Percentiles rank a stretch among this genome's conserved stretches.
Conservation (phyloP, 2,888 invertebrate genomes). For the Plusia festucae region DNA sequence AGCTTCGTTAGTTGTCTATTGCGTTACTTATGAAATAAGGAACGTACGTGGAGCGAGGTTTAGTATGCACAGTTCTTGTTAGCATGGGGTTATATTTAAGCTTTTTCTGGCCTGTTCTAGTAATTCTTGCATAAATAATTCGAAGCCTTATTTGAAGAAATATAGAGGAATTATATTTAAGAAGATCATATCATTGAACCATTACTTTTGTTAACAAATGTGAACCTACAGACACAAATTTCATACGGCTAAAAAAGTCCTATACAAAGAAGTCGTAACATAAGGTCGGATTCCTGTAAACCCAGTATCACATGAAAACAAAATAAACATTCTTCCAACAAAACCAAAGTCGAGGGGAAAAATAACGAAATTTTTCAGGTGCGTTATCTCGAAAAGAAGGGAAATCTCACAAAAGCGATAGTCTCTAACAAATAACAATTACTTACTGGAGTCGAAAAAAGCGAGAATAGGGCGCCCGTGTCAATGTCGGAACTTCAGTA, state of each 20-base stretch:
- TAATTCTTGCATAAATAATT: not conserved
- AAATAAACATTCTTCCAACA: slow-evolving; percentile 38
- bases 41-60: slow-evolving; percentile 11
- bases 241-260: slow-evolving; percentile 16
- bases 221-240: no score
- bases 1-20: slow-evolving; percentile 55
- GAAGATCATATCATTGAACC: no score
- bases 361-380: slow-evolving; percentile 64
- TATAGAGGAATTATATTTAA: no score
- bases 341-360: slow-evolving; percentile 38
- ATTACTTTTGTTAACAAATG: no score
- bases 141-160: not conserved
- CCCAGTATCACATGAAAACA: slow-evolving; percentile 25
- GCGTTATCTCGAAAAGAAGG: slow-evolving; percentile 60
- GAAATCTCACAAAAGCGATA: slow-evolving; percentile 64
- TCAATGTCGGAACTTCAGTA: slow-evolving; percentile 59
- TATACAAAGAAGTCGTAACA: slow-evolving; percentile 28
- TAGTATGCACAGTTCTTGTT: slow-evolving; percentile 9
- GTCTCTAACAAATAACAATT: slow-evolving; percentile 68
- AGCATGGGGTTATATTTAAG: not conserved
- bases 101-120: not conserved
- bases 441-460: slow-evolving; percentile 64
- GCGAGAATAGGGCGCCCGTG: slow-evolving; percentile 57
- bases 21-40: slow-evolving; percentile 36
- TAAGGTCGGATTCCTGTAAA: slow-evolving; percentile 22